Evolutionary conservation across 2,113 vertebrate genomes (phyloP).

Genomic region (Stigmatopora argus): DNA sequence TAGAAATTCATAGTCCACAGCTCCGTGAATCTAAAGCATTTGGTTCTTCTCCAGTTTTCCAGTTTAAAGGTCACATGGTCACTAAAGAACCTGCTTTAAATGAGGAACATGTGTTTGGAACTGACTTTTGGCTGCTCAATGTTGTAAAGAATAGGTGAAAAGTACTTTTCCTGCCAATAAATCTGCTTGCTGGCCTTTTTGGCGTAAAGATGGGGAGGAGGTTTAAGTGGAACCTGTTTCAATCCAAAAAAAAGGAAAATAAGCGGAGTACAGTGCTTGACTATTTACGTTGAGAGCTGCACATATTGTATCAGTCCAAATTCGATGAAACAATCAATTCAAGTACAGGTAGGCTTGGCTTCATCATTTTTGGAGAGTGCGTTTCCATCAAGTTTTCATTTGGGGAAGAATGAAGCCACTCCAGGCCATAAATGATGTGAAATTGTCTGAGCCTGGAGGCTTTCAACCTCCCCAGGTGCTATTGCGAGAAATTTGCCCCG

Average conservation of each 20-base stretch:
- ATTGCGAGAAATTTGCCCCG: conserved; percentile 55
- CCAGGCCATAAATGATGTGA: conserved; percentile 47
- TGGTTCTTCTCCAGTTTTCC: conserved; percentile 43
- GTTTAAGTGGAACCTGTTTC: not conserved
- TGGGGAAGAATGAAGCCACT: conserved; percentile 44
- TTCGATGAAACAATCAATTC: conserved; percentile 61
- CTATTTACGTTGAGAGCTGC: conserved; percentile 33
- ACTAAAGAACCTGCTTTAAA: conserved; percentile 47
- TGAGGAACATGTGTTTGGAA: conserved; percentile 51
- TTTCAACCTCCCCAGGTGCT: conserved; percentile 48
- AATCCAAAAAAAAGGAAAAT: not conserved
- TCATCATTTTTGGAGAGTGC: conserved; percentile 52
- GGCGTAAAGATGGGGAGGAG: not conserved
- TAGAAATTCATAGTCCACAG: not conserved
- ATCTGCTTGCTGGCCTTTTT: not conserved
- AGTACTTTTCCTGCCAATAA: not conserved
- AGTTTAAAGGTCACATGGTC: conserved; percentile 44
- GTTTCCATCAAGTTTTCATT: conserved; percentile 62
- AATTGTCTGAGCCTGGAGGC: conserved; percentile 48
- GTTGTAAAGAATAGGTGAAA: conserved; percentile 9
- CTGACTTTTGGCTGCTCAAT: conserved; percentile 4
- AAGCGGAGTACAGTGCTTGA: not conserved
- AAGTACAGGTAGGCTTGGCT: conserved; percentile 51
- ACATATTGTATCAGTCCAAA: conserved; percentile 19
- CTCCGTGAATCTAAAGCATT: conserved; percentile 20